Conservation (phyloP, 2,113 vertebrate genomes). For the Protobothrops mucrosquamatus region DNA sequence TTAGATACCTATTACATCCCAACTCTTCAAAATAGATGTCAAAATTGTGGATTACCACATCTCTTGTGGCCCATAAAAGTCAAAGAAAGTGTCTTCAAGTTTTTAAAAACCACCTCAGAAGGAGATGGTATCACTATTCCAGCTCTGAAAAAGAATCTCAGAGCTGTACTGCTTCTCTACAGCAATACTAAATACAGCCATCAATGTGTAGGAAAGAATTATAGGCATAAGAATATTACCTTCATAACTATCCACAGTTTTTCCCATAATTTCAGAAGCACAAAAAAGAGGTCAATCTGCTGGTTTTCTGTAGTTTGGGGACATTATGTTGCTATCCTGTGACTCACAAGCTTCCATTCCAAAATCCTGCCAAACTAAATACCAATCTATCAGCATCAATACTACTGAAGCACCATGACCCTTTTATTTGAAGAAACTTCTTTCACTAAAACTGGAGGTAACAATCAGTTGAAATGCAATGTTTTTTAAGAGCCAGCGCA, state of each 20-base stretch:
- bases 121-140: background rate
- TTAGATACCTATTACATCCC: background rate
- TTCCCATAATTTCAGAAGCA: background rate
- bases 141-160: background rate
- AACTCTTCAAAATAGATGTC: background rate
- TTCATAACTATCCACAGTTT: background rate
- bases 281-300: background rate
- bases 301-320: background rate
- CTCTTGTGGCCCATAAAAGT: background rate
- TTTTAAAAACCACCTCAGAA: background rate
- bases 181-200: background rate
- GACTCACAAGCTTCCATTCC: background rate
- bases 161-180: background rate
- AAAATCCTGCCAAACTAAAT: background rate
- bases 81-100: background rate
- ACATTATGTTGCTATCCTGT: background rate
- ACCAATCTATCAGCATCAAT: background rate
- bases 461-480: background rate
- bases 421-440: background rate
- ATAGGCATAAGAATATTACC: background rate
- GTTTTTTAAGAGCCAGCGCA: background rate
- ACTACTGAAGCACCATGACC: background rate
- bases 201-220: background rate
- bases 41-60: background rate
- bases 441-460: background rate